Percentiles rank a stretch among this genome's conserved stretches.
Conservation (phyloP, 2,888 invertebrate genomes). For the Xylophagus ater region DNA sequence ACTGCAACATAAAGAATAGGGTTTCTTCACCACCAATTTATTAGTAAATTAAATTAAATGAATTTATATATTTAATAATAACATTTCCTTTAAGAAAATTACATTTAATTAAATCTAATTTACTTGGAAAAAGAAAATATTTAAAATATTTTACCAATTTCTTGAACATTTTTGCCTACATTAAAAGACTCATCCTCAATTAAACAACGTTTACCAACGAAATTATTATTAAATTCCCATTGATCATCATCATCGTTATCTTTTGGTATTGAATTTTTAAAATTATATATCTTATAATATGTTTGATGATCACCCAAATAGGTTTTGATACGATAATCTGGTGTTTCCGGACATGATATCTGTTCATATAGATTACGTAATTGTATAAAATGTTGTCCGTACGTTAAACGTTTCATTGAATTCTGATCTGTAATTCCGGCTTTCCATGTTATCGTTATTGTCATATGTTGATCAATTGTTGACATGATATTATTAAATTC, state of each 20-base stretch:
- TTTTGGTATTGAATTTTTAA: slow-evolving; percentile 9
- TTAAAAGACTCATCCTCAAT: slow-evolving; percentile 32
- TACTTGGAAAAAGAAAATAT: too few relatives aligned
- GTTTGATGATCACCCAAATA: slow-evolving; percentile 20
- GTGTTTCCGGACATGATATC: slow-evolving; percentile 27
- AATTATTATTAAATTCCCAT: slow-evolving; percentile 35
- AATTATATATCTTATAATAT: slow-evolving; percentile 22
- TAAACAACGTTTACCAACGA: slow-evolving; percentile 33
- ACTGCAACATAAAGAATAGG: too few relatives aligned
- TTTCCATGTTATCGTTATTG: slow-evolving; percentile 32
- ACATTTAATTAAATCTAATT: too few relatives aligned
- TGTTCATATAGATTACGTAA: slow-evolving; percentile 34
- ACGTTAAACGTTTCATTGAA: slow-evolving; percentile 24
- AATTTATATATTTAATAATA: too few relatives aligned
- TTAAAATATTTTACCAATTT: too few relatives aligned
- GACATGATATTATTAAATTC: slow-evolving; percentile 35
- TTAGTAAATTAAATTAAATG: too few relatives aligned
- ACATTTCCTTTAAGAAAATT: too few relatives aligned
- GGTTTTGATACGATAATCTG: slow-evolving; percentile 22
- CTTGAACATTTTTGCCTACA: background rate
- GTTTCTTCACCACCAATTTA: too few relatives aligned
- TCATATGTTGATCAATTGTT: slow-evolving; percentile 31
- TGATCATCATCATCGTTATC: slow-evolving; percentile 28
- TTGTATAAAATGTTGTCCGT: slow-evolving; percentile 35
- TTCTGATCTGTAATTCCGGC: slow-evolving; percentile 28